Base-by-base conservation (phyloP, 2,113 vertebrate species). In the Stegastes partitus region DNA sequence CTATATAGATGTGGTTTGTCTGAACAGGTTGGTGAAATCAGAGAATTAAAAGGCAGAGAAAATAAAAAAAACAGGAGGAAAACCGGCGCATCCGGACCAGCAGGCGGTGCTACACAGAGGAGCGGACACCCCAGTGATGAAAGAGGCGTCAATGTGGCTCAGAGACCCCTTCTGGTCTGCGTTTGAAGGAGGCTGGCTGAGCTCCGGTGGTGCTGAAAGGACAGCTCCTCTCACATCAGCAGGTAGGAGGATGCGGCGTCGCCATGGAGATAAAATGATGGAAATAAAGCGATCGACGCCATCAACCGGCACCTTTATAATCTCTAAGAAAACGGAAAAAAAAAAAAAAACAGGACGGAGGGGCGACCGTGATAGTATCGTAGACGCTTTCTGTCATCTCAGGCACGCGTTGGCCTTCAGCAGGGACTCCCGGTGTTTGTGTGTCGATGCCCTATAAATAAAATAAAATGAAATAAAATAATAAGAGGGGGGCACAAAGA, bases 21-120 rank as follows among this genome's bases (percentile, higher is more conserved):
- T 31, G 28, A 5, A 28, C 31, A 42, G 39, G 2, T 42, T 2
- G 15, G 39, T 42, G 39, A 42, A 42, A 2, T 42, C 39, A 14
- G 3, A 42, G 14, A 42, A 42, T 15, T 42, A 14, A 15, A 54
- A 78, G 21, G 14, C 22, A 54, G 6, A 11, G 16, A 11, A 11
- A 21, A 0, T 11, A 0, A 23, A 49, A 23, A 49, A 10, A 3
- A 2, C 10, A 34, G 3, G n/a, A 12, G 9, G 7, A 3, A 19
- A 25, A 11, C 10, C 3, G 44, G 68, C 69, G 77, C 86, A 82
- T 89, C 92, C 92, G 79, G 63, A 68, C 94, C 93, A 92, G 77
- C 86, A 94, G 94, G 90, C 47, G 92, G 94, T 89, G 91, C 72
- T 93, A 83, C 68, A 85, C 51, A 73, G 64, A 63, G 31, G 16